Base-by-base conservation (phyloP, 2,888 invertebrate genomes). In the Beris morrisii region DNA sequence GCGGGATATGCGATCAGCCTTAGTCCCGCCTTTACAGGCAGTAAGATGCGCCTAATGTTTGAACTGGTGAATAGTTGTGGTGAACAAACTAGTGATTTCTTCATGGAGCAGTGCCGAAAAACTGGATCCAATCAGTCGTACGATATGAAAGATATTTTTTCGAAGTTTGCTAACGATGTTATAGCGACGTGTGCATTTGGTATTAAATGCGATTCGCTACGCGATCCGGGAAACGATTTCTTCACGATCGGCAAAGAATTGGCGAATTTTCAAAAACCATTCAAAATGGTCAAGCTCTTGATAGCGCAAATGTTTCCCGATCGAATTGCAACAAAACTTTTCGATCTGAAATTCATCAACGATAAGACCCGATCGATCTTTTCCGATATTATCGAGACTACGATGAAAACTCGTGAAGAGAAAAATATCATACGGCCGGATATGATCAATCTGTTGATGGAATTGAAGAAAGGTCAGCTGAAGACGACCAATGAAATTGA, bases 151-250 rank as follows among this genome's bases (percentile, higher is more conserved):
- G 83, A 84, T 65, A 68, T 80, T 2, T 80, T 80, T 2, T 78
- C 81, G 0, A 77, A 83, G 12, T 83, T 78, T 67, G 76, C 83
- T 0, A 84, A 82, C 67, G 84, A 85, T 71, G 83, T 84, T 2
- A 84, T 85, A 57, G 85, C 84, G 0, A 79, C 83, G 0, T 79
- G 81, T 31, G 84, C 83, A 3, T 22, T 22, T 22, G 22, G 22
- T 22, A 3, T 22, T 22, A 22, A 22, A 22, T 22, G 22, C 22
- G 22, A 22, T 22, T 22, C 22, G 22, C 3, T 22, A 22, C 22
- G 22, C 22, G 3, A 22, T 22, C 22, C 22, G 3, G 22, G 22
- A 22, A 22, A 22, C 22, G 22, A 22, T 22, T 22, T 22, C 22
- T 22, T 22, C 22, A 22, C 22, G 22, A 22, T 22, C 22, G 22